Conservation (phyloP, 2,113 vertebrate species). For the Camelus dromedarius region DNA sequence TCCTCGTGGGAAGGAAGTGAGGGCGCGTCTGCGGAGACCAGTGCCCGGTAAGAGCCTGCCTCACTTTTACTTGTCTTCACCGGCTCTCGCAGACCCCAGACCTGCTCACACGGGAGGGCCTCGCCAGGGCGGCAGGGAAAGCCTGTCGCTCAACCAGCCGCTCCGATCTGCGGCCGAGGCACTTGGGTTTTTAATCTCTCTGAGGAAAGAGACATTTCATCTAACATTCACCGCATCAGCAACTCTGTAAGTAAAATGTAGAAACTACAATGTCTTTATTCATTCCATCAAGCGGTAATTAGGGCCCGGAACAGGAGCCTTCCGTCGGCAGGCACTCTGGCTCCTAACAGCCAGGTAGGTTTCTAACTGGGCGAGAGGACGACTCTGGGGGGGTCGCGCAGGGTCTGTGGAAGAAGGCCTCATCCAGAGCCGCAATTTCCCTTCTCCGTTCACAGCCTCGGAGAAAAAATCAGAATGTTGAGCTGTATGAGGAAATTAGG, state of each 20-base stretch:
- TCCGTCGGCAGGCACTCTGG: conserved; percentile 65
- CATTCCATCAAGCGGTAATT: conserved; percentile 86
- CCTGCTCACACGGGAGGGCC: neutral
- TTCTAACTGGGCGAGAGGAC: conserved; percentile 84
- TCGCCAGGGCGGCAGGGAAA: neutral
- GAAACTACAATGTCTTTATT: conserved; percentile 81
- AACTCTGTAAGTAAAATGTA: conserved; percentile 84
- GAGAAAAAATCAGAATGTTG: conserved; percentile 59
- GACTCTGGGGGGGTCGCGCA: conserved; percentile 72
- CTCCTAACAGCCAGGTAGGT: conserved; percentile 82
- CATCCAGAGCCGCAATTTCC: conserved; percentile 55
- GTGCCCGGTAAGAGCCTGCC: neutral
- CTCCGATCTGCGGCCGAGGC: neutral
- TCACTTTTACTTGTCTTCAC: neutral
- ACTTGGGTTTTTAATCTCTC: conserved; percentile 56
- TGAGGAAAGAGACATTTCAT: conserved; percentile 62
- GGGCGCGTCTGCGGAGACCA: neutral
- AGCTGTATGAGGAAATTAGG: conserved; percentile 78
- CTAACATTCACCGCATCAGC: conserved; percentile 82
- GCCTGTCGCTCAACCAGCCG: neutral
- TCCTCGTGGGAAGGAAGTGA: neutral
- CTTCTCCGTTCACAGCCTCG: conserved; percentile 65
- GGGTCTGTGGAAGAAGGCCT: conserved; percentile 73
- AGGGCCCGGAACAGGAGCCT: conserved; percentile 80
- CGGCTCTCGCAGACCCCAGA: neutral